phyloP scores from a whole-genome alignment of 2,113 vertebrate genomes.

The Mormyrus iriodes region DNA sequence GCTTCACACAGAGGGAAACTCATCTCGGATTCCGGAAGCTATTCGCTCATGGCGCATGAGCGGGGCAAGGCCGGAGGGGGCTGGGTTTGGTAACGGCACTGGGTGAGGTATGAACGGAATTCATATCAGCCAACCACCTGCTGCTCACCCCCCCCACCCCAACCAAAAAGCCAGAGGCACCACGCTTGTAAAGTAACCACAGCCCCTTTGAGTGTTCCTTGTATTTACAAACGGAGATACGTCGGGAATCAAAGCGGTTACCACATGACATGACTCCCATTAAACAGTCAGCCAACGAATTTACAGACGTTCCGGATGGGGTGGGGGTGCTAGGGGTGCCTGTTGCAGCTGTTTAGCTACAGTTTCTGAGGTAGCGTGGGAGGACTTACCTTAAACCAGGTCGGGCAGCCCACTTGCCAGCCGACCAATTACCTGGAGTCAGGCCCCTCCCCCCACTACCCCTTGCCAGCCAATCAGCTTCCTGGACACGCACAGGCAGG shows the following conservation, averaged over 20 bases:
- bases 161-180: constrained; percentile 83
- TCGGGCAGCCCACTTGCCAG: constrained; percentile 25
- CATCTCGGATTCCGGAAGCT: not conserved
- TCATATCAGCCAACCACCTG: constrained; percentile 7
- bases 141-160: constrained; percentile 58
- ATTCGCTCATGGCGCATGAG: constrained; percentile 15
- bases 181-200: constrained; percentile 87
- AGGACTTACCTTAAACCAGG: constrained; percentile 56
- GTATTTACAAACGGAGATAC: constrained; percentile 99
- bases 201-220: constrained; percentile 90
- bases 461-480: constrained; percentile 24
- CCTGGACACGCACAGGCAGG: not conserved
- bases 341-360: constrained; percentile 67
- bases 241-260: constrained; percentile 97
- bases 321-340: constrained; percentile 72
- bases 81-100: constrained; percentile 54
- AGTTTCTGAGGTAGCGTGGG: constrained; percentile 31
- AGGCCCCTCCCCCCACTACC: constrained; percentile 42
- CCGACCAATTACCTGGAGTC: not conserved
- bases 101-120: constrained; percentile 39
- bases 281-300: constrained; percentile 94
- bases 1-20: not conserved
- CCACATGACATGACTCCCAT: constrained; percentile 98
- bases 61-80: constrained; percentile 45
- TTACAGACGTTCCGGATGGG: constrained; percentile 71